phyloP scores from a whole-genome alignment of 2,797 vertebrate species.

The Thalassophryne amazonica region DNA sequence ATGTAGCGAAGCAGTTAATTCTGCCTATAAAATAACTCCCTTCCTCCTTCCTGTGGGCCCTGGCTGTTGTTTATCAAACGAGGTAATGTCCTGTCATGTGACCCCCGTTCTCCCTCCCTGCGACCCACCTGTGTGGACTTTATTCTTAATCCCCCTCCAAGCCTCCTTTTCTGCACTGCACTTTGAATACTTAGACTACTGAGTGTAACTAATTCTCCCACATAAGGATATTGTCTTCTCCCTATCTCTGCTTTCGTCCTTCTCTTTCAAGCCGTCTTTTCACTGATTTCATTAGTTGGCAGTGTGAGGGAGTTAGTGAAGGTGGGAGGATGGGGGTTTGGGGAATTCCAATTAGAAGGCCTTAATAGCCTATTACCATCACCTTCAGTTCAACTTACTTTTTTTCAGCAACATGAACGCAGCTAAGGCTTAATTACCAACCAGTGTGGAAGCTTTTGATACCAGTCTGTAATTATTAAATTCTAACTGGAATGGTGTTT shows the following conservation, averaged over 20 bases:
- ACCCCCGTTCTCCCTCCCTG: slow-evolving; percentile 56
- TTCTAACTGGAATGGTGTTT: slow-evolving; percentile 26
- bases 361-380: slow-evolving; percentile 76
- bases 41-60: slow-evolving; percentile 71
- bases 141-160: slow-evolving; percentile 72
- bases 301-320: slow-evolving; percentile 35
- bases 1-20: slow-evolving; percentile 64
- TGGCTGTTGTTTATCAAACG: slow-evolving; percentile 75
- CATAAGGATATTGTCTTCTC: slow-evolving; percentile 82
- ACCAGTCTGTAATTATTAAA: slow-evolving; percentile 23
- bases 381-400: slow-evolving; percentile 57
- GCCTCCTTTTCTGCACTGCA: slow-evolving; percentile 40
- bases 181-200: slow-evolving; percentile 80
- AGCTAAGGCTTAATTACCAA: slow-evolving; percentile 33
- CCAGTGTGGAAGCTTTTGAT: slow-evolving; percentile 27
- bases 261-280: slow-evolving; percentile 67
- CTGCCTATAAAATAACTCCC: slow-evolving; percentile 72
- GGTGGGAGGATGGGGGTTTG: slow-evolving; percentile 3
- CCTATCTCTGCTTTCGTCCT: slow-evolving; percentile 73
- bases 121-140: slow-evolving; percentile 81
- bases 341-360: slow-evolving; percentile 65
- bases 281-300: slow-evolving; percentile 74
- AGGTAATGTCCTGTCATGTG: slow-evolving; percentile 80
- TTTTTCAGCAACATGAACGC: slow-evolving; percentile 50
- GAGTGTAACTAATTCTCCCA: slow-evolving; percentile 85